Base-by-base conservation (phyloP, 1,140 invertebrate genomes). In the Helicoverpa zea region DNA sequence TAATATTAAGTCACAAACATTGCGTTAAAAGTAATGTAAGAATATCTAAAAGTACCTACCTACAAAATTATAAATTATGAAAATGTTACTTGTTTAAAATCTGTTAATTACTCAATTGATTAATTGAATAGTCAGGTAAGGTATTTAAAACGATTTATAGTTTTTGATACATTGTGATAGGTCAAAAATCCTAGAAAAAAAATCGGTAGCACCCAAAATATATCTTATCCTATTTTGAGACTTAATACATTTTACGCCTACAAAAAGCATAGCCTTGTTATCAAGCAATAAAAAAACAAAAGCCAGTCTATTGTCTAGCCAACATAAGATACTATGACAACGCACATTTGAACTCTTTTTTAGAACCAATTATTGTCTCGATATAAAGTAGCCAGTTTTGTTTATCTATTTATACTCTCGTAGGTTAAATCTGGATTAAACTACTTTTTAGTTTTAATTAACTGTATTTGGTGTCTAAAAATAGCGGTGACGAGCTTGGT, bases 281-380 rank as follows among this genome's bases (percentile, higher is more conserved):
- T 49, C 43, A 0, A 10, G 1, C 13, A 54, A 78, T 75, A 75
- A 51, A 66, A 74, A 76, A 63, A 72, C 47, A 30, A 23, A 47
- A 68, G 64, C 16, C n/a, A 18, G 3, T n/a, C 68, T 18, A 56
- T 56, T 72, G 68, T 54, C 30, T 43, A 72, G 1, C 51, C 30
- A 30, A 72, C 52, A 54, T 72, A 51, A 72, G 29, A 23, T 72
- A 30, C 52, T 14, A 68, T 68, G 64, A 68, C 64, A 51, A 5
- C 2, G 64, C 64, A 68, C 64, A 12, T 49, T 49, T 66, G 12
- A 51, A 43, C 64, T 68, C 43, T 51, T 68, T n/a, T 68, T 68
- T 68, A 43, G 30, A 68, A 68, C 64, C 18, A 68, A 68, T 68
- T 51, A 68, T 49, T 18, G 18, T 18, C 64, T 49, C 11, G 64